Conservation (phyloP, 2,888 invertebrate species). For the Creontiades dilutus region DNA sequence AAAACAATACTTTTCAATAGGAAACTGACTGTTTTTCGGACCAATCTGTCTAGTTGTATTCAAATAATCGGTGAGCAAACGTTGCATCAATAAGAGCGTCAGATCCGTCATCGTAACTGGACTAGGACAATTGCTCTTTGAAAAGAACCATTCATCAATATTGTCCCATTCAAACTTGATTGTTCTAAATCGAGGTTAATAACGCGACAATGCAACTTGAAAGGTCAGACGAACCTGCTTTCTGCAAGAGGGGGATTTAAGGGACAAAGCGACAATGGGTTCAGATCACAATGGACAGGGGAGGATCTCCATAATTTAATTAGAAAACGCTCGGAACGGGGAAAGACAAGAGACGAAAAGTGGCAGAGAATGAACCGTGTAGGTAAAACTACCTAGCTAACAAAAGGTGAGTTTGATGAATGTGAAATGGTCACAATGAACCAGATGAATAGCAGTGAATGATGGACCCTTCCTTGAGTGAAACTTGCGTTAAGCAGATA, state of each 20-base stretch:
- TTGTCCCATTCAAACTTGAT: not conserved
- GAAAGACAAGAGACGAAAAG: not conserved
- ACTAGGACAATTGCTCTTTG: not conserved
- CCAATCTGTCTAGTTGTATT: too few species aligned
- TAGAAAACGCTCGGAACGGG: not conserved
- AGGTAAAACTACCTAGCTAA: not conserved
- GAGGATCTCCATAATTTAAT: not conserved
- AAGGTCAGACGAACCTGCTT: not conserved
- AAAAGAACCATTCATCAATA: constrained; percentile 17
- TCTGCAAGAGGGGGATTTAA: not conserved
- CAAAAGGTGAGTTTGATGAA: not conserved
- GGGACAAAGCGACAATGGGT: constrained; percentile 24
- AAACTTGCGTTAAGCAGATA: too few species aligned
- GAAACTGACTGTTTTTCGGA: too few species aligned
- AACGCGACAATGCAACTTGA: not conserved
- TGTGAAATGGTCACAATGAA: not conserved
- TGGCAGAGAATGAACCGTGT: not conserved
- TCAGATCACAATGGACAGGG: not conserved
- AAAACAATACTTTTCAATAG: too few species aligned
- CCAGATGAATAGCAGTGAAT: not conserved
- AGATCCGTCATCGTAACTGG: too few species aligned
- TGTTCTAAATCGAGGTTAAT: constrained; percentile 2
- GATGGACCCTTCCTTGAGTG: not conserved
- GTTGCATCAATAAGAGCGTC: too few species aligned
- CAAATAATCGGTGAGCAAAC: too few species aligned